Base-by-base conservation (phyloP, 2,113 vertebrate species). In the Zeus faber region DNA sequence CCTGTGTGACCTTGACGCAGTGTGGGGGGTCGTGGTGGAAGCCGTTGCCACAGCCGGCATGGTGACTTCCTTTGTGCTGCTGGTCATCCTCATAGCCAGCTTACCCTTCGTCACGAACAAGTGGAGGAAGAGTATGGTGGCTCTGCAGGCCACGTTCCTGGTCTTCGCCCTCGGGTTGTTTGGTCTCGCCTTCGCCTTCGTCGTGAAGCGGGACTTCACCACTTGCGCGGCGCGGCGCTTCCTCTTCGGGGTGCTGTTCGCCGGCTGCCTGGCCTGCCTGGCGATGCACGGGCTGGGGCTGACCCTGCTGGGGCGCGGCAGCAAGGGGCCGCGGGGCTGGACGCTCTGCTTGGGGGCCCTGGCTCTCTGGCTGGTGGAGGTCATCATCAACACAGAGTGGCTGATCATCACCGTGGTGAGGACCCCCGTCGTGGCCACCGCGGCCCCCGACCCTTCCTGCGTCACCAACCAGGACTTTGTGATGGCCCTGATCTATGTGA, bases 311-410 rank as follows among this genome's bases (percentile, higher is more conserved):
- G 62, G 68, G 0, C 78, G 86, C 7, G 85, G 70, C 56, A 90
- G 90, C 67, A 76, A 51, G 0, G 89, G 84, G 0, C 92, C 90
- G 0, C 86, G 74, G 37, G 90, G 91, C 44, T 94, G 92, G 93
- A 77, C 84, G 70, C 52, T 92, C 0, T 92, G 92, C 70, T 44
- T 79, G 0, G 85, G 90, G 51, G 93, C 95, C 0, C 35, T 95
- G 66, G 83, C 85, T 14, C 88, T 98, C 1, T 74, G 89, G 76
- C 77, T 91, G 0, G 93, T 97, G 3, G 94, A 97, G 70, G 91
- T 93, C 29, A 93, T 98, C 78, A 93, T 98, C 82, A 98, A 96
- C 24, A 64, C 91, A 0, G 95, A 98, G 82, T 98, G 95, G 95
- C 89, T 98, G 13, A 73, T 95, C 66, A 88, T 97, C 71, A 95